Percentiles rank a stretch among this genome's conserved stretches.
Conservation (phyloP, 2,113 vertebrate species). For the Leptodactylus fuscus region DNA sequence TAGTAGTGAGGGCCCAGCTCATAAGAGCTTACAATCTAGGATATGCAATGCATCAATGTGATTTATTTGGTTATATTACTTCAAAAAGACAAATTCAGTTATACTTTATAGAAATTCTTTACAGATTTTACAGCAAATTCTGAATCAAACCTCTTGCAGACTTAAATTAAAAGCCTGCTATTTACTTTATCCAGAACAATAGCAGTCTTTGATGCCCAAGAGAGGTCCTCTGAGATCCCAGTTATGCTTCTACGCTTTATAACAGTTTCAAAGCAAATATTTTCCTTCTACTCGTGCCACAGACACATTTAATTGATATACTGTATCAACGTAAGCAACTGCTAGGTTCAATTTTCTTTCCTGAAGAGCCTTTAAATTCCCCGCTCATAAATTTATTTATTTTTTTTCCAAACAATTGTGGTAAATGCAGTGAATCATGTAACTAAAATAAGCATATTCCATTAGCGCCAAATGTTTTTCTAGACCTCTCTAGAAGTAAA, state of each 20-base stretch:
- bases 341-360: neutral
- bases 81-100: neutral
- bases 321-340: neutral
- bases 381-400: neutral
- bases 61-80: neutral
- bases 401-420: neutral
- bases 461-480: neutral
- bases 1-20: no score
- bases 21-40: no score
- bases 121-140: neutral
- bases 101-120: neutral
- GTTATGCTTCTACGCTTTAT: neutral
- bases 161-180: neutral
- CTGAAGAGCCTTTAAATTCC: neutral
- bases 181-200: neutral
- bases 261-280: conserved; percentile 3
- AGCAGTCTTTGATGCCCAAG: neutral
- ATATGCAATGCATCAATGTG: neutral
- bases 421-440: neutral
- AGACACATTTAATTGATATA: conserved; percentile 2
- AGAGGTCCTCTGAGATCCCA: neutral
- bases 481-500: no score
- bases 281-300: neutral
- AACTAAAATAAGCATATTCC: neutral
- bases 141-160: neutral